A percentile compares a stretch with the other conserved stretches of the same genome.
Evolutionary conservation across 2,888 invertebrate genomes (phyloP).

Genomic region (Biston betularia): DNA sequence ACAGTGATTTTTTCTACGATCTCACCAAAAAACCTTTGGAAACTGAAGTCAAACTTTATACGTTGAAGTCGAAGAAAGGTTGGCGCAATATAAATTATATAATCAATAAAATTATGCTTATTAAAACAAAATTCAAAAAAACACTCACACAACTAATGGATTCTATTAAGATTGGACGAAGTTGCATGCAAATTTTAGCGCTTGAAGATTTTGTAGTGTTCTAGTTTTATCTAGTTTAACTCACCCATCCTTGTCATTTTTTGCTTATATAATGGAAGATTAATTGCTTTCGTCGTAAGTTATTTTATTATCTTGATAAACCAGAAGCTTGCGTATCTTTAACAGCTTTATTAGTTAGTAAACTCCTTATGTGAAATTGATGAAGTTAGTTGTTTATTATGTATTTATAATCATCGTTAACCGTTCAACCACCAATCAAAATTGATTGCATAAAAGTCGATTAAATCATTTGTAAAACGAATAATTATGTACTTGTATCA

Average conservation of each 20-base stretch:
- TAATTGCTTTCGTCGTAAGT: constrained; percentile 6
- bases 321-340: constrained; percentile 18
- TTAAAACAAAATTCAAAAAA: too few species aligned
- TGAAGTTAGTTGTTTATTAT: constrained; percentile 12
- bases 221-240: constrained; percentile 8
- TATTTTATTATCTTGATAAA: constrained; percentile 16
- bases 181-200: background rate
- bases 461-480: background rate
- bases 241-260: background rate
- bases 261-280: background rate
- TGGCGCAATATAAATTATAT: background rate
- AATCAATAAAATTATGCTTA: too few species aligned
- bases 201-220: background rate
- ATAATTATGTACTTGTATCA: background rate
- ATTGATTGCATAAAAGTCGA: constrained; percentile 5
- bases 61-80: too few species aligned
- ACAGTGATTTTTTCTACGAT: too few species aligned
- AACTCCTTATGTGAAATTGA: constrained; percentile 20
- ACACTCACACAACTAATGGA: background rate
- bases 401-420: constrained; percentile 15
- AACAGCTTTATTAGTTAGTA: constrained; percentile 9
- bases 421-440: background rate
- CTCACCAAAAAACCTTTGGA: too few species aligned
- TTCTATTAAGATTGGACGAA: background rate
- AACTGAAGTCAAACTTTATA: too few species aligned